These are phyloP conservation scores for Calycopis cecrops DNA, from an alignment of 1,140 invertebrate genomes.

Conservation along the genomic window DNA sequence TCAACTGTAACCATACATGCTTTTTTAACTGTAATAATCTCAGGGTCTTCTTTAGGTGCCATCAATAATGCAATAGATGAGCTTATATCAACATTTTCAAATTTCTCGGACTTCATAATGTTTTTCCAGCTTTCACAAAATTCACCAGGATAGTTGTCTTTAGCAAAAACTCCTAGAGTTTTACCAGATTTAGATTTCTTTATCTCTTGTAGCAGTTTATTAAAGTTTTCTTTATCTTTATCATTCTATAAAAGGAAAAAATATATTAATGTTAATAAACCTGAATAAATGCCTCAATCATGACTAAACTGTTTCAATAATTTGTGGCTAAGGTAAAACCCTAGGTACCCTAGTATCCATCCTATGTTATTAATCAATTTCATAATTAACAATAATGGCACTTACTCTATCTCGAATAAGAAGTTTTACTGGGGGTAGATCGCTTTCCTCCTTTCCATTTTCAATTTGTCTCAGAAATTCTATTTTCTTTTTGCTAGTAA, in stretches of 20 bases:
- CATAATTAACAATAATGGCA: no score
- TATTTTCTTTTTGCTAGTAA: constrained; percentile 98
- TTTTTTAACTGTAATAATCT: constrained; percentile 95
- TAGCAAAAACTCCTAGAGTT: constrained; percentile 93
- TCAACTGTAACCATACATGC: constrained; percentile 95
- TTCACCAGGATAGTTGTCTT: constrained; percentile 95
- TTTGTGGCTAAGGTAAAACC: no score
- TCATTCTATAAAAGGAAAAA: constrained; percentile 82
- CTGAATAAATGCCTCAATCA: no score
- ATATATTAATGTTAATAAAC: constrained; percentile 14
- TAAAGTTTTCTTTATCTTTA: constrained; percentile 96
- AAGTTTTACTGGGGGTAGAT: constrained; percentile 90
- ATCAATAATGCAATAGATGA: constrained; percentile 90
- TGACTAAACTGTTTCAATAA: no score
- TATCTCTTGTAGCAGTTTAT: constrained; percentile 89
- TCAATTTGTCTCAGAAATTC: constrained; percentile 97
- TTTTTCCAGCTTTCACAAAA: constrained; percentile 95
- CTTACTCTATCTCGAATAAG: constrained; percentile 92
- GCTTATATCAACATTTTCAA: constrained; percentile 93
- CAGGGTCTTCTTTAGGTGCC: constrained; percentile 96
- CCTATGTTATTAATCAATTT: no score
- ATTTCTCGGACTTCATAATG: constrained; percentile 83
- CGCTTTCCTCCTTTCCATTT: constrained; percentile 88
- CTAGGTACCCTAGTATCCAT: no score
- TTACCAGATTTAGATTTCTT: constrained; percentile 94